Base-by-base conservation (phyloP, 1,140 invertebrate genomes). In the Maconellicoccus hirsutus region DNA sequence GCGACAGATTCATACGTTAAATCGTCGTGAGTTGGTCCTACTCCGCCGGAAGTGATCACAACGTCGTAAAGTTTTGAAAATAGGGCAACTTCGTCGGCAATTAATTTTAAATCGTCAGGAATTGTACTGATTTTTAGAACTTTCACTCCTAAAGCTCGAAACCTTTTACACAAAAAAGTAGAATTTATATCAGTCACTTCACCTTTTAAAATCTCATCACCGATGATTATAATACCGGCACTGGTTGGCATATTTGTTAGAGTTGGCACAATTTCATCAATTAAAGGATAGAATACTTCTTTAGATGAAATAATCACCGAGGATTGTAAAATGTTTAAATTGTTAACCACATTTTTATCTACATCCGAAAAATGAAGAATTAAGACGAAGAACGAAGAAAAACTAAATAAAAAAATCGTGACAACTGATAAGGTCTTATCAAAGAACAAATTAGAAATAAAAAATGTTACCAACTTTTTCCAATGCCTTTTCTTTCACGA, bases 11-110 rank as follows among this genome's bases (percentile, higher is more conserved):
- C 85, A 80, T 89, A 92, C 21, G 91, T 93, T 72, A 90, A 80
- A 80, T 93, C 91, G 80, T 93, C 91, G 78, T 93, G 91, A 52
- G 91, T 93, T 4, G 90, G 89, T 23, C 91, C 91, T 75, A 93
- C 86, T 33, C 90, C 90, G 59, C 91, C 91, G 1, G 87, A 85
- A 1, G 90, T 92, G 59, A 93, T 83, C 33, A 93, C 90, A 80
- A 87, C 81, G 59, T 80, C 80, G 75, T 81, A 85, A 70, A 75
- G 79, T 25, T 79, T 75, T 6, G 88, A 90, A 79, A 90, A 90
- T 52, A 82, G 71, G 66, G 77, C 76, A 4, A 93, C 85, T 81
- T 90, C 88, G 38, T 82, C 74, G 3, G 86, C 83, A 74, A 93
- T 91, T n/a, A 79, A 82, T 59, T 86, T 79, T n/a, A 89, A 73